Base-by-base conservation (phyloP, 2,888 invertebrate species). In the Ditula angustiorana region DNA sequence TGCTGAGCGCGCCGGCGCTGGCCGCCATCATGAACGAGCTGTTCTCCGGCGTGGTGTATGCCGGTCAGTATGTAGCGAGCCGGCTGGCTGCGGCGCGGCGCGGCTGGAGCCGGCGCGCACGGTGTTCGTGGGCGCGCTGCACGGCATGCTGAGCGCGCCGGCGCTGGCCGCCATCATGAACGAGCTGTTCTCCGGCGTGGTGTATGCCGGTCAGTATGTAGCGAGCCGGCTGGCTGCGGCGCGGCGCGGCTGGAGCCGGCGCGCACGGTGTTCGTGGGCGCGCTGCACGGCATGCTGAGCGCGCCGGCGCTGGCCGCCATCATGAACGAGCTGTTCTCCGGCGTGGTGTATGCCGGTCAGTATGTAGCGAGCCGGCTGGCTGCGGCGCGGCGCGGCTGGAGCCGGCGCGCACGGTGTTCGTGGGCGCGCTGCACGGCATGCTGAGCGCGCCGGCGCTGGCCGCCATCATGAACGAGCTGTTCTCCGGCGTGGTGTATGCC, bases 221-320 rank as follows among this genome's bases (percentile, higher is more conserved):
- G n/a, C n/a, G n/a, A n/a, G n/a, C n/a, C n/a, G n/a, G n/a, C n/a
- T n/a, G n/a, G n/a, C n/a, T n/a, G 95, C 23, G 94, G 96, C 3
- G 95, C 96, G 1, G 96, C 96, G 79, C 97, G 97, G 80, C 91
- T 98, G 80, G 98, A 97, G 92, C 97, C 97, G 0, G 95, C 95
- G 66, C 97, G 98, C 87, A 99, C 99, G 0, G 98, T 99, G 67
- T 99, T 99, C 90, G 99, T 99, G 70, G 99, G 99, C 60, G 99
- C 90, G 68, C 85, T 93, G 77, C 96, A 96, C 82, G 99, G 99
- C 63, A 98, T 99, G 97, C 94, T 99, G 71, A 98, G 96, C 65
- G 99, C 99, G n/a, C 95, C 96, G 79, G 98, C 96, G 10, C 94
- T 99, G 71, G 97, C 98, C 7, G 95, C 94, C 79, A 97, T 99